Evolutionary conservation across 2,888 invertebrate species (phyloP).

Genomic region (Dynastes hyllus): DNA sequence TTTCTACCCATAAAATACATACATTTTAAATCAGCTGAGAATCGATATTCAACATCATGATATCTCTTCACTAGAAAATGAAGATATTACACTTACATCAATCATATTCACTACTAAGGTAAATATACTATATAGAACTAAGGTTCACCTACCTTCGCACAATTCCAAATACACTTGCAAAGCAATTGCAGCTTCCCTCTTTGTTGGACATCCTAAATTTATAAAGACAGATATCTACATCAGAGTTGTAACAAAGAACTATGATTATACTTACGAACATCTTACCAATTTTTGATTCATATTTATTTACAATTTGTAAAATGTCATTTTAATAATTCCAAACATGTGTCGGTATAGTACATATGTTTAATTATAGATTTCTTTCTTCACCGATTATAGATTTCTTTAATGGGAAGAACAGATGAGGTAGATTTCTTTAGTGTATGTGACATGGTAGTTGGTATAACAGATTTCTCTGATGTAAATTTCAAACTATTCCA

Average conservation of each 20-base stretch:
- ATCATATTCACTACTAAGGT: not conserved
- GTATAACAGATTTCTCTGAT: not conserved
- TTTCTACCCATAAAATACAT: constrained; percentile 70
- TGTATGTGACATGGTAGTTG: not conserved
- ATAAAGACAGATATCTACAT: constrained; percentile 70
- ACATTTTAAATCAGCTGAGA: constrained; percentile 66
- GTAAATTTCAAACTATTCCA: constrained; percentile 58
- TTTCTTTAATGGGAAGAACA: not conserved
- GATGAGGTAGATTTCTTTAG: not conserved
- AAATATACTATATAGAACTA: constrained; percentile 50
- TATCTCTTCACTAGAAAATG: constrained; percentile 68
- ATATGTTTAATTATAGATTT: not conserved
- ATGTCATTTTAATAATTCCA: not conserved
- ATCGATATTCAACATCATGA: constrained; percentile 71
- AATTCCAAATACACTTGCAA: constrained; percentile 74
- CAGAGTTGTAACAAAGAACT: constrained; percentile 32
- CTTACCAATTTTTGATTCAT: constrained; percentile 51
- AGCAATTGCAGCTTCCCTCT: constrained; percentile 70
- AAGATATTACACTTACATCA: not conserved
- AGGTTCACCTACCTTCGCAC: constrained; percentile 71
- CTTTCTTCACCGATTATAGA: not conserved
- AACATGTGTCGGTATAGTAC: constrained; percentile 1
- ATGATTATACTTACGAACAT: constrained; percentile 62
- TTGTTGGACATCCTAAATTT: constrained; percentile 70
- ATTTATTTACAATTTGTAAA: constrained; percentile 1